These are phyloP conservation scores for Lissonota sp. DNA, from an alignment of 2,888 invertebrate genomes.

Conservation along the genomic window DNA sequence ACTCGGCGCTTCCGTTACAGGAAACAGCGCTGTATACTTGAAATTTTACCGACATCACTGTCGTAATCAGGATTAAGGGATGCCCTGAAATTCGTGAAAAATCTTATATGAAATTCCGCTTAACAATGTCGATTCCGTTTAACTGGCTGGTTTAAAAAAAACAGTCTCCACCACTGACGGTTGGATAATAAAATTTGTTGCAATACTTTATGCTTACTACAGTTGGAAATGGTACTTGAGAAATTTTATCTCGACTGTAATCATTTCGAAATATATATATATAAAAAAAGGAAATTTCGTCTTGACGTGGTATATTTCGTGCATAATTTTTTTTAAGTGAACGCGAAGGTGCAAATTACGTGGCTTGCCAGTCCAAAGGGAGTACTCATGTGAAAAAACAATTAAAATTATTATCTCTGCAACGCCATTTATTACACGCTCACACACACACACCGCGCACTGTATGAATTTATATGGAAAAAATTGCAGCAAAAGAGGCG, in stretches of 20 bases:
- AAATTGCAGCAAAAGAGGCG: conserved; percentile 26
- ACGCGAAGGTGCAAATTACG: conserved; percentile 71
- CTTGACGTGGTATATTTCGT: conserved; percentile 12
- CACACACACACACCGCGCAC: conserved; percentile 42
- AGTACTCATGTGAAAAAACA: conserved; percentile 67
- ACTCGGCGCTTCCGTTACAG: no score
- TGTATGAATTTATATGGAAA: conserved; percentile 7
- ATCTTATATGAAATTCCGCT: no score
- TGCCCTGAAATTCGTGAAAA: no score
- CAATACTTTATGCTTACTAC: background rate
- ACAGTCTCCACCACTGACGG: background rate
- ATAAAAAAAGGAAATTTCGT: background rate
- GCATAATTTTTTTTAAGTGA: conserved; percentile 69
- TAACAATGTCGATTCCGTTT: no score
- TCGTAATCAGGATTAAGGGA: no score
- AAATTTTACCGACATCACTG: no score
- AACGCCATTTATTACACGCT: conserved; percentile 39
- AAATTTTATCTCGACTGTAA: background rate
- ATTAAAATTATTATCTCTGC: conserved; percentile 75
- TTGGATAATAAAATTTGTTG: background rate
- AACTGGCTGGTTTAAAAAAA: no score
- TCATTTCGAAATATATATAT: background rate
- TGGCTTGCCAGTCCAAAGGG: conserved; percentile 57
- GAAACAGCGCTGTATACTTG: no score
- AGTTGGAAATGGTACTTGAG: background rate